Percentiles rank a stretch among this genome's conserved stretches.
Conservation (phyloP, 2,113 vertebrate genomes). For the Varanus salvator region DNA sequence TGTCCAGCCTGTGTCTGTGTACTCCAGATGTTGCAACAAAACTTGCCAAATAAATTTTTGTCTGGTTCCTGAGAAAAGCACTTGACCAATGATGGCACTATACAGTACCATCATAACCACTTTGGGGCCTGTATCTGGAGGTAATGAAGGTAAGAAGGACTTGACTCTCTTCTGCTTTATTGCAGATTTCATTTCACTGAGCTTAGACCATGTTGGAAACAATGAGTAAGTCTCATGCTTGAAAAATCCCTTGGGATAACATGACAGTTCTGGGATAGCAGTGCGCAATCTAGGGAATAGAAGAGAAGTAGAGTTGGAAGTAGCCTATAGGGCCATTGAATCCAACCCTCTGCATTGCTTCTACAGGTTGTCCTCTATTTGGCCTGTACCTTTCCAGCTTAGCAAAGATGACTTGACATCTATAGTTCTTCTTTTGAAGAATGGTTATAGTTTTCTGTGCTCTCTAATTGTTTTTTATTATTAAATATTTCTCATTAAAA, state of each 20-base stretch:
- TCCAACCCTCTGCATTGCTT: no score
- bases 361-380: no score
- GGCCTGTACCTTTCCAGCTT: no score
- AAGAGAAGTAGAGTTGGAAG: not conserved
- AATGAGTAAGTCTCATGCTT: not conserved
- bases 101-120: not conserved
- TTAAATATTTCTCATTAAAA: not conserved
- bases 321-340: no score
- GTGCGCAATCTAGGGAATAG: not conserved
- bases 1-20: not conserved
- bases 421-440: not conserved
- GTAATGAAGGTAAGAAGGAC: not conserved
- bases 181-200: not conserved
- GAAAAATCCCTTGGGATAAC: not conserved
- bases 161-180: no score
- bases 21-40: not conserved
- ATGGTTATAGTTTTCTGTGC: not conserved
- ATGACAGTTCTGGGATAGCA: not conserved
- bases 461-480: not conserved
- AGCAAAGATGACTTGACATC: no score
- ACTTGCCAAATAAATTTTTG: not conserved
- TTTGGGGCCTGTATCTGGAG: not conserved
- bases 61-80: not conserved
- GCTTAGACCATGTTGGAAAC: not conserved
- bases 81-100: not conserved